phyloP scores from a whole-genome alignment of 2,888 invertebrate species.

The Stictocephala bisonia region DNA sequence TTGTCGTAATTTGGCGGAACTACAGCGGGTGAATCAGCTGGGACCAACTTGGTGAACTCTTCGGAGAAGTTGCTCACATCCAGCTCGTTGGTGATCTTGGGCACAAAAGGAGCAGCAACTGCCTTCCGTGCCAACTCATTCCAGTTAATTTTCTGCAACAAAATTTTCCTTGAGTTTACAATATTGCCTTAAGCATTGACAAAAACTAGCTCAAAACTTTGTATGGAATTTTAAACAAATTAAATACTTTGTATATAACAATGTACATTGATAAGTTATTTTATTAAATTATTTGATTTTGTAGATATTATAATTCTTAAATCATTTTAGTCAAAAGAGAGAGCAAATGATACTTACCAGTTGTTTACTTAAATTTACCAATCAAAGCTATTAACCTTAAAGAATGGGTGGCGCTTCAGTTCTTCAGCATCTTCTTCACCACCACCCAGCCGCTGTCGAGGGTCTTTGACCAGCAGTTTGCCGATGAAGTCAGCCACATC shows the following conservation, averaged over 20 bases:
- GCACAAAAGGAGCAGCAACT: slow-evolving; percentile 89
- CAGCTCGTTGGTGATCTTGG: slow-evolving; percentile 83
- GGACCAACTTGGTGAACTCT: slow-evolving; percentile 93
- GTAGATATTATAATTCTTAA: neutral
- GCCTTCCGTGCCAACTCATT: slow-evolving; percentile 79
- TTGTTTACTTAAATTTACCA: too few relatives aligned
- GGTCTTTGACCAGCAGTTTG: slow-evolving; percentile 90
- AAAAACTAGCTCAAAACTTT: too few relatives aligned
- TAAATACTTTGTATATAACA: too few relatives aligned
- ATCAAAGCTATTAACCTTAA: slow-evolving; percentile 72
- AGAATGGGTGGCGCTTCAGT: slow-evolving; percentile 91
- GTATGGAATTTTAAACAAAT: too few relatives aligned
- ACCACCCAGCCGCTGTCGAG: slow-evolving; percentile 86
- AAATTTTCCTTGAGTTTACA: too few relatives aligned
- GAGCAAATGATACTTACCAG: too few relatives aligned
- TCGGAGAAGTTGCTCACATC: slow-evolving; percentile 97
- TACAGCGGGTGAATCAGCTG: slow-evolving; percentile 91
- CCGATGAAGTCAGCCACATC: slow-evolving; percentile 82
- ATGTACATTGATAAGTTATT: too few relatives aligned
- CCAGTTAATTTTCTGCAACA: slow-evolving; percentile 86
- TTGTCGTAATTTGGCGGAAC: slow-evolving; percentile 87
- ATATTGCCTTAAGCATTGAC: too few relatives aligned
- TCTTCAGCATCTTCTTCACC: slow-evolving; percentile 87
- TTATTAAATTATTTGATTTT: neutral
- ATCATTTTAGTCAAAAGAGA: too few relatives aligned